A percentile compares a stretch with the other conserved stretches of the same genome.
Conservation (phyloP, 2,797 vertebrate genomes). For the Aselliscus stoliczkanus region DNA sequence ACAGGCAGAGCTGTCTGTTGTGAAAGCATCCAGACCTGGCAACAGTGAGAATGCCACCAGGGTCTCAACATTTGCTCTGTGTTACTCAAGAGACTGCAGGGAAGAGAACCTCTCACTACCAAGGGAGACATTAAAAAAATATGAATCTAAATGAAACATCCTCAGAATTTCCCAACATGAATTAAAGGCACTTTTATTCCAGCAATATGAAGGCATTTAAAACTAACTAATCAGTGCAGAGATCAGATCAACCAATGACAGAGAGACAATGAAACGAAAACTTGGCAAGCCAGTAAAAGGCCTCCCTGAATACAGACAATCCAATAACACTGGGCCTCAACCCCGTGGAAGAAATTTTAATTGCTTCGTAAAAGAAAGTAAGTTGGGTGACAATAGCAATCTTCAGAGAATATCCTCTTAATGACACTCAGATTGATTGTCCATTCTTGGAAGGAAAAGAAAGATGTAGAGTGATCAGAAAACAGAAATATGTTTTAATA, state of each 20-base stretch:
- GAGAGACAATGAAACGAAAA: slow-evolving; percentile 75
- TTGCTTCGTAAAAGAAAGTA: neutral
- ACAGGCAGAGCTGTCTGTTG: slow-evolving; percentile 58
- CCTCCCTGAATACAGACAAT: neutral
- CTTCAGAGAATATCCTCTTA: slow-evolving; percentile 30
- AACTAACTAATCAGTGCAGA: slow-evolving; percentile 73
- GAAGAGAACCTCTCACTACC: slow-evolving; percentile 62
- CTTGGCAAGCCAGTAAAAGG: neutral
- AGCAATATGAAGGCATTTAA: slow-evolving; percentile 64
- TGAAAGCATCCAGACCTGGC: slow-evolving; percentile 66
- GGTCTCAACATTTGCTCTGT: slow-evolving; percentile 56
- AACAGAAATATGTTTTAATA: slow-evolving; percentile 51
- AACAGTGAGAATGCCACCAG: slow-evolving; percentile 56
- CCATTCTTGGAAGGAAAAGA: slow-evolving; percentile 25
- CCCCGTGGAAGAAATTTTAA: neutral
- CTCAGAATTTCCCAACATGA: slow-evolving; percentile 62
- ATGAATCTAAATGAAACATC: slow-evolving; percentile 67
- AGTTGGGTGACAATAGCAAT: slow-evolving; percentile 11
- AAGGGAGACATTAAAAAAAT: slow-evolving; percentile 66
- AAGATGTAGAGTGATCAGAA: slow-evolving; percentile 42
- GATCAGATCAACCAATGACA: slow-evolving; percentile 61
- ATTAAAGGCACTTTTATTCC: slow-evolving; percentile 65
- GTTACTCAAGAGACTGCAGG: slow-evolving; percentile 69
- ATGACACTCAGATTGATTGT: slow-evolving; percentile 40
- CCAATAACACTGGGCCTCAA: neutral